Base-by-base conservation (phyloP, 2,888 invertebrate species). In the Hypsopygia costalis region DNA sequence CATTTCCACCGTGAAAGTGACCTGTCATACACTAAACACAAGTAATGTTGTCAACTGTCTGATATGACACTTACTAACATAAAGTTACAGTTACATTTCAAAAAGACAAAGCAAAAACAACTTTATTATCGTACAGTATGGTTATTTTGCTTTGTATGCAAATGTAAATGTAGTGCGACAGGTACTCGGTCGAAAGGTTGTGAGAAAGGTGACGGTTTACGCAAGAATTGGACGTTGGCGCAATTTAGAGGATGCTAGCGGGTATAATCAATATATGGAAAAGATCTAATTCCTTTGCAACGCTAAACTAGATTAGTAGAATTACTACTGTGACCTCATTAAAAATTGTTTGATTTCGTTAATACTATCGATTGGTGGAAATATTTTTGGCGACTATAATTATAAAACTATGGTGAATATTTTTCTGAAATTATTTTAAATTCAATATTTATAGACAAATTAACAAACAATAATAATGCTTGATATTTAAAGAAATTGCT, bases 141-240 rank as follows among this genome's bases (percentile, higher is more conserved):
- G 34, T 40, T 32, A 16, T 38, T 36, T 32, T 34, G 7, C 11
- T 22, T 34, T 34, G 27, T 28, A 33, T 39, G 25, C 33, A 27
- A 34, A 25, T 43, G 29, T 27, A 33, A 21, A 28, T 9, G 34
- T 11, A 6, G 29, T 31, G 39, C 41, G 52, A 55, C 51, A 50
- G 54, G 60, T 62, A 59, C 47, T 59, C 46, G 57, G 67, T 69
- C 54, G 53, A 69, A 73, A 80, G 78, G 79, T 79, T 75, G 58
- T 77, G 75, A 62, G 78, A 78, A 79, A 78, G 76, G 75, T 71
- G 56, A 43, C 34, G 37, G 47, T 40, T 77, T 76, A 69, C 54
- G 71, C 52, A 81, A 81, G 58, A 31, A 35, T 41, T 39, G 32
- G 21, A 11, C 33, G 38, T 40, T 45, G 59, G 58, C 50, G 9